Evolutionary conservation across 2,888 invertebrate genomes (phyloP).

Genomic region (Sesamia inferens): DNA sequence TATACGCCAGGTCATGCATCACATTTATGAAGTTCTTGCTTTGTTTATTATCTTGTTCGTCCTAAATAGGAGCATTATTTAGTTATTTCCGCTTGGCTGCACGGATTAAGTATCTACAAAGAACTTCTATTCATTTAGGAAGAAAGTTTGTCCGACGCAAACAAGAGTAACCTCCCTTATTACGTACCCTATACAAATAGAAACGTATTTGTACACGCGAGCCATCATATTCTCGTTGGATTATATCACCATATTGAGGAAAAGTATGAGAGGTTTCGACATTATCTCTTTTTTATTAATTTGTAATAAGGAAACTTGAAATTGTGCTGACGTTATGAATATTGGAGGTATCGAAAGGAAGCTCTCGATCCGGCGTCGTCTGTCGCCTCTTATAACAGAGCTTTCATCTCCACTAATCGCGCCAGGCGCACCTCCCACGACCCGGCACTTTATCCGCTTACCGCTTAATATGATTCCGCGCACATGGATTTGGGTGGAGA

Average conservation of each 20-base stretch:
- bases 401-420: slow-evolving; percentile 77
- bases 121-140: slow-evolving; percentile 72
- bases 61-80: slow-evolving; percentile 60
- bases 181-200: slow-evolving; percentile 76
- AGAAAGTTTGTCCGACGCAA: slow-evolving; percentile 74
- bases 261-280: slow-evolving; percentile 28
- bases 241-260: slow-evolving; percentile 47
- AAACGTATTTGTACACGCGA: slow-evolving; percentile 56
- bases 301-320: slow-evolving; percentile 34
- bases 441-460: slow-evolving; percentile 77
- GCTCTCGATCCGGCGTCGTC: slow-evolving; percentile 59
- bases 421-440: slow-evolving; percentile 51
- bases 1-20: slow-evolving; percentile 51
- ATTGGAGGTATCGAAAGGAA: slow-evolving; percentile 64
- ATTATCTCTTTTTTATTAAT: slow-evolving; percentile 54
- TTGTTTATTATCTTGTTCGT: slow-evolving; percentile 42
- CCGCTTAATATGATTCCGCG: slow-evolving; percentile 76
- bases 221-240: slow-evolving; percentile 54
- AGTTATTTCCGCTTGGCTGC: slow-evolving; percentile 60
- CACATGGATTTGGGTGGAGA: slow-evolving; percentile 50
- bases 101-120: slow-evolving; percentile 63
- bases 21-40: slow-evolving; percentile 48
- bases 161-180: slow-evolving; percentile 76
- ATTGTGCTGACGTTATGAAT: slow-evolving; percentile 46
- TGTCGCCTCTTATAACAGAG: slow-evolving; percentile 58